Conservation (phyloP, 2,888 invertebrate species). For the Chrysina gloriosa region DNA sequence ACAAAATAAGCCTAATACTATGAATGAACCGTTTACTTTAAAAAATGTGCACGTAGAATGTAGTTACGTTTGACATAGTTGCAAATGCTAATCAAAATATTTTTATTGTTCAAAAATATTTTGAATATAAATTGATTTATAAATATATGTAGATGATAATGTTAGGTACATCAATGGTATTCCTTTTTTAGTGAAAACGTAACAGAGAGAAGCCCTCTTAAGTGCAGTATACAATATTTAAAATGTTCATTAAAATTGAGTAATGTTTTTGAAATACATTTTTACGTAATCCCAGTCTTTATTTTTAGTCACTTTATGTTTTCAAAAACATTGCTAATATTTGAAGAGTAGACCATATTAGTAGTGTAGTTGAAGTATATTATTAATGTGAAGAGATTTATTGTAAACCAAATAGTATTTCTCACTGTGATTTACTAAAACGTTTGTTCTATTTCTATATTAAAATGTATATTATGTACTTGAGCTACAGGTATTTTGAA, state of each 20-base stretch:
- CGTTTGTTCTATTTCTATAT: constrained; percentile 59
- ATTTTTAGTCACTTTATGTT: neutral
- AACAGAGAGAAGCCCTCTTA: neutral
- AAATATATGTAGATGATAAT: neutral
- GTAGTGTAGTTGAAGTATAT: constrained; percentile 14
- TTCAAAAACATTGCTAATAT: constrained; percentile 1
- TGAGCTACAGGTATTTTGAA: no score
- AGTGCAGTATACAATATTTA: neutral
- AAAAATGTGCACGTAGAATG: neutral
- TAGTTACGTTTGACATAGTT: constrained; percentile 18
- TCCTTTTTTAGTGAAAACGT: neutral
- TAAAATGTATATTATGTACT: constrained; percentile 43
- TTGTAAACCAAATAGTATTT: constrained; percentile 54
- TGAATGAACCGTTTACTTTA: constrained; percentile 12
- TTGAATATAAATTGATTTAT: constrained; percentile 11
- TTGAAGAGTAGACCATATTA: neutral
- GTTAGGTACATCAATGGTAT: neutral
- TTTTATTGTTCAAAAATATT: constrained; percentile 24
- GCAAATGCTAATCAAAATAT: constrained; percentile 14
- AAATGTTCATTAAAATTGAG: neutral
- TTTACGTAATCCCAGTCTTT: neutral
- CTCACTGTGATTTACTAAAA: constrained; percentile 61
- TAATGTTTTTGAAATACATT: constrained; percentile 1
- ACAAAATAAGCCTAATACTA: constrained; percentile 29
- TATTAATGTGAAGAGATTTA: constrained; percentile 33